These are phyloP conservation scores for rat (Rattus norvegicus) DNA, from an alignment of 2,113 vertebrate species.

Conservation along the genomic window DNA sequence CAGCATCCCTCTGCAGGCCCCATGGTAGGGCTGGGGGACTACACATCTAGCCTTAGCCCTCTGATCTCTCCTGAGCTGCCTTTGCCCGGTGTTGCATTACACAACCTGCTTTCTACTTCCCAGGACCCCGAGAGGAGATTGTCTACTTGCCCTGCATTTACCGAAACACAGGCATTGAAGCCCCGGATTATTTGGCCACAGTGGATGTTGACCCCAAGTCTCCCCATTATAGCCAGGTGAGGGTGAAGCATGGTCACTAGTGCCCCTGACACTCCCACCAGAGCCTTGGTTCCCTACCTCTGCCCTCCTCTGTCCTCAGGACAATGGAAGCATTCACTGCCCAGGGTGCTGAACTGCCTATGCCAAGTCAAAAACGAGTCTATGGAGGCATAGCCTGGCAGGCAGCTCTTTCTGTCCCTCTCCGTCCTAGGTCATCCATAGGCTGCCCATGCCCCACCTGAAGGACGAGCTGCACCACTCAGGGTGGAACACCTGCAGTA, in stretches of 20 bases:
- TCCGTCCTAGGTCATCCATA: constrained; percentile 92
- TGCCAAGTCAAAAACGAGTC: background rate
- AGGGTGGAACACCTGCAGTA: constrained; percentile 97
- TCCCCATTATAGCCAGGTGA: constrained; percentile 91
- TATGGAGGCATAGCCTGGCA: background rate
- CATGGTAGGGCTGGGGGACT: accelerated
- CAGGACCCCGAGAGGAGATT: constrained; percentile 93
- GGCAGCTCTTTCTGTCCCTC: background rate
- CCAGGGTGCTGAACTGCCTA: background rate
- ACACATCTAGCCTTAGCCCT: background rate
- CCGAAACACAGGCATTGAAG: constrained; percentile 88
- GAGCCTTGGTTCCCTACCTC: background rate
- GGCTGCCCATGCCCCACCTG: constrained; percentile 93
- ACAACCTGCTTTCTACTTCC: background rate
- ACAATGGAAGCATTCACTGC: background rate
- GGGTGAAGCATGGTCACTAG: background rate
- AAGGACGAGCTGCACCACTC: constrained; percentile 95
- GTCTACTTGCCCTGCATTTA: constrained; percentile 96
- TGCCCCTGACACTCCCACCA: background rate
- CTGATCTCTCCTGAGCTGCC: too few species aligned
- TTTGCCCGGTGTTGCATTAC: accelerated
- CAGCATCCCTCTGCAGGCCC: background rate
- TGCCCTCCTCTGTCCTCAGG: background rate
- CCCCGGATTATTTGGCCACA: constrained; percentile 95
- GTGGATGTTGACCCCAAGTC: constrained; percentile 94